Evolutionary conservation across 2,113 vertebrate genomes (phyloP), one percentile per base, ranked within the genome.

Genomic region (Setophaga petechia): DNA sequence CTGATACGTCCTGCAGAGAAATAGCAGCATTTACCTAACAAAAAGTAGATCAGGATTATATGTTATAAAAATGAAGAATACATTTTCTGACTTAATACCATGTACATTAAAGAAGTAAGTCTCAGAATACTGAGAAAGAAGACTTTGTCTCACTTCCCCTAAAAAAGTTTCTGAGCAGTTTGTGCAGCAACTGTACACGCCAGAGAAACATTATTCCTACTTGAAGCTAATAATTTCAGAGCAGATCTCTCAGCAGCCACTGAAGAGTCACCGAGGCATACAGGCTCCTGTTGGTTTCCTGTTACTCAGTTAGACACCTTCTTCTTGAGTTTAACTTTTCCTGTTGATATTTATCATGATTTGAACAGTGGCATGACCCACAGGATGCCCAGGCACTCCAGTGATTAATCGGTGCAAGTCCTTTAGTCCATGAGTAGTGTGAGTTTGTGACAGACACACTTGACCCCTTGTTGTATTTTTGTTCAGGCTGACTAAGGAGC

Each of bases 261-360:
- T 84, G 69, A 63, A 66, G 20, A 86, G 57, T 3, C 9, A 73
- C 28, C 1, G 4, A 74, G 18, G 25, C 41, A 15, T 35, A 74
- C 12, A 3, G 0, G 13, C 8, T 74, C 12, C 28, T 4, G 0
- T 41, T 67, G 65, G 8, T 33, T 46, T 58, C 30, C 6, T 59
- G 37, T 39, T 67, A 16, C 15, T 79, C 47, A 59, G 5, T 66
- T 62, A 80, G 6, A 2, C 15, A 41, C 10, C 8, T 71, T 79
- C 73, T 84, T 62, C n/a, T 44, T 78, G 49, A 22, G 10, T 79
- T 91, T 84, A 5, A 35, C 21, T 65, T 77, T 67, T 82, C 17
- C 21, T 59, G 5, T 74, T 76, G 24, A 17, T 47, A 28, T 69
- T 85, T 81, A 12, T 28, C 28, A 28, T 44, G 4, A 66, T 51